phyloP scores from a whole-genome alignment of 2,888 invertebrate genomes.

The Amphipoea lucens region DNA sequence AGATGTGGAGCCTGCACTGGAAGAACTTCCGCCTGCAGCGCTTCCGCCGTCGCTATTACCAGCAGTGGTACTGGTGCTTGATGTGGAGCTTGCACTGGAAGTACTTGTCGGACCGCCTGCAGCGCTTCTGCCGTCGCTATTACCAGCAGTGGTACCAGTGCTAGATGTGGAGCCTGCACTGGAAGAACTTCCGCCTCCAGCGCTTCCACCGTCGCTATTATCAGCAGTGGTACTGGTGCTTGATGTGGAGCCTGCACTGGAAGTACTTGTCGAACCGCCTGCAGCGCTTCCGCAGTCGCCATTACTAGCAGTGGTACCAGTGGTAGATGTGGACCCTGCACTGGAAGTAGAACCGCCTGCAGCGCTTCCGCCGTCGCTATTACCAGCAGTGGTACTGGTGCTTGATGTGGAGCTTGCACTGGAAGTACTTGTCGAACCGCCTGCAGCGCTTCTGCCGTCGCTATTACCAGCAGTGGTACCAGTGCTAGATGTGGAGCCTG shows the following conservation, averaged over 20 bases:
- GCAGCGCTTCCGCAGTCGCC: too few relatives aligned
- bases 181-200: background rate
- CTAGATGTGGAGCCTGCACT: background rate
- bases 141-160: background rate
- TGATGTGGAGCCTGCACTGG: background rate
- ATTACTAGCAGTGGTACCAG: too few relatives aligned
- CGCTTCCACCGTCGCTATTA: too few relatives aligned
- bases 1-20: background rate
- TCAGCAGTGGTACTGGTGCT: background rate
- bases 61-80: background rate
- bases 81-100: background rate
- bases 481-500: background rate
- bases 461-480: background rate
- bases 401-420: too few relatives aligned
- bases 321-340: too few relatives aligned
- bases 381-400: too few relatives aligned
- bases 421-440: background rate
- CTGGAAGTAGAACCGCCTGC: too few relatives aligned
- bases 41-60: fast-evolving
- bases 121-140: fast-evolving
- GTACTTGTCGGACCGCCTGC: background rate
- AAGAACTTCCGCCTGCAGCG: background rate
- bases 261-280: too few relatives aligned
- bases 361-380: too few relatives aligned
- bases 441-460: fast-evolving